Percentiles rank a stretch among this genome's conserved stretches.
Conservation (phyloP, 2,797 vertebrate species). For the Anguilla anguilla region DNA sequence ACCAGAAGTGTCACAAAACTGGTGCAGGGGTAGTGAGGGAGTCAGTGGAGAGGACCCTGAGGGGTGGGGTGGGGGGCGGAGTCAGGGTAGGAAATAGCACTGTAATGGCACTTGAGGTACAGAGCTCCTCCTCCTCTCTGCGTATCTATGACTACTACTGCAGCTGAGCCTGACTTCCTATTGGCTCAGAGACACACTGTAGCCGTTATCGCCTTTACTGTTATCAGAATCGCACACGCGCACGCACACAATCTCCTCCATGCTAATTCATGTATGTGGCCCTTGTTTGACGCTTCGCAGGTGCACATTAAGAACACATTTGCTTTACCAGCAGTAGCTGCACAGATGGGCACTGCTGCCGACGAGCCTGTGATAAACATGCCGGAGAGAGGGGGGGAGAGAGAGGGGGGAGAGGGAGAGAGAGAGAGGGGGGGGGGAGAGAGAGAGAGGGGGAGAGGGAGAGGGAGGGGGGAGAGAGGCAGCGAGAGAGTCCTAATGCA, state of each 20-base stretch:
- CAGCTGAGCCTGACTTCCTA: not conserved
- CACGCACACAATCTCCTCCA: not conserved
- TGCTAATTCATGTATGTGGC: not conserved
- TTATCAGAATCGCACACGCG: not conserved
- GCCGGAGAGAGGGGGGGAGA: conserved; percentile 34
- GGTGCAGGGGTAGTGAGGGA: not conserved
- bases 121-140: too few species aligned
- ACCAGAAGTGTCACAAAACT: not conserved
- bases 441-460: not conserved
- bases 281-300: conserved; percentile 50
- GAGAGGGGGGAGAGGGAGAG: not conserved
- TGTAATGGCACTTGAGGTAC: not conserved
- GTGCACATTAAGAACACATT: conserved; percentile 64
- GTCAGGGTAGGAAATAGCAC: too few species aligned
- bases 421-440: conserved; percentile 35
- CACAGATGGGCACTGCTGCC: conserved; percentile 60
- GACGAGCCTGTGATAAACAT: conserved; percentile 62
- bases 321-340: conserved; percentile 65
- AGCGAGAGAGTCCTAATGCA: not conserved
- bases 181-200: not conserved
- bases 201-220: too few species aligned
- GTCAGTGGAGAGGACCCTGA: not conserved
- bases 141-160: too few species aligned
- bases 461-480: not conserved
- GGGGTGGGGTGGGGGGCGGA: too few species aligned